Evolutionary conservation across 2,797 vertebrate species (phyloP).

Genomic region (Mormyrus hasselquistii): DNA sequence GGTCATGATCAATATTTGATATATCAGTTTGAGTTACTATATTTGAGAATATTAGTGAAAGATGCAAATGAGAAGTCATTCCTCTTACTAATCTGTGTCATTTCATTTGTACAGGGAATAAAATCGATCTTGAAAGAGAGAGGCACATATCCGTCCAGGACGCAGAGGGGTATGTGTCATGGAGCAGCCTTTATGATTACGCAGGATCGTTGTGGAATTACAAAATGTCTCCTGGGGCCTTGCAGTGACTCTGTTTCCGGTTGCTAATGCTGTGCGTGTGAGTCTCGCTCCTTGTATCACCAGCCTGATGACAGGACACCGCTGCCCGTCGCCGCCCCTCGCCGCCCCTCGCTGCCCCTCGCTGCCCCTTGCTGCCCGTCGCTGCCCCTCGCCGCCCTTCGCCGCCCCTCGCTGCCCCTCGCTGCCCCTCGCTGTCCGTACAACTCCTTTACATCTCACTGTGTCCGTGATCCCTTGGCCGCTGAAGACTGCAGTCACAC

Average conservation of each 20-base stretch:
- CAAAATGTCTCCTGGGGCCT: neutral
- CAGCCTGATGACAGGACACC: neutral
- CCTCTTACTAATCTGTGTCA: neutral
- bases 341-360: too few species aligned
- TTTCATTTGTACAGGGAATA: conserved; percentile 74
- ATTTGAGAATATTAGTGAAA: neutral
- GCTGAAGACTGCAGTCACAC: neutral
- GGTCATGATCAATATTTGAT: neutral
- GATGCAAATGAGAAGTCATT: neutral
- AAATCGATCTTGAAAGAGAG: conserved; percentile 97
- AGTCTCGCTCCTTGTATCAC: neutral
- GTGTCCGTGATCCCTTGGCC: neutral
- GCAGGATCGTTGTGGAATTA: neutral
- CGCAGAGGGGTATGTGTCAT: conserved; percentile 68
- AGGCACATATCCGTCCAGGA: conserved; percentile 91
- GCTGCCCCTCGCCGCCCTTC: too few species aligned
- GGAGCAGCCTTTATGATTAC: neutral
- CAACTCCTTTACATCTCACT: neutral
- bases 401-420: too few species aligned
- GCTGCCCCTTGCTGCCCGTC: too few species aligned
- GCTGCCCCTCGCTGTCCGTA: neutral
- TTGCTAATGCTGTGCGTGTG: neutral
- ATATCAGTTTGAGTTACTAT: neutral
- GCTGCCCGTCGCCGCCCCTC: neutral
- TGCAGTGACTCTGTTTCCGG: neutral